These are phyloP conservation scores for Tenthredo notha DNA, from an alignment of 2,888 invertebrate species.

Conservation along the genomic window DNA sequence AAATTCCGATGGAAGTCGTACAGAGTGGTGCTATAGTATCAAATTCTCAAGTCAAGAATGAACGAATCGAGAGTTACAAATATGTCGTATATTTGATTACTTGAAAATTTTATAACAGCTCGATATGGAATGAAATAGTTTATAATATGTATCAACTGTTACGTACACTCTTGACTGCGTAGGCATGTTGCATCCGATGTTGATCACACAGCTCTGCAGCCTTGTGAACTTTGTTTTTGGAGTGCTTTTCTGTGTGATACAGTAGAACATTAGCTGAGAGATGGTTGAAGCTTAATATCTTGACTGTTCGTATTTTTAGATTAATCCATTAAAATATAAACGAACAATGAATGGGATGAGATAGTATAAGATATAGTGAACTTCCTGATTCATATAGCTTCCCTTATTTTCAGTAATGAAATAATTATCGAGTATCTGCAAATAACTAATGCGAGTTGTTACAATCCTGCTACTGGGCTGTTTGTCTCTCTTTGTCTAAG, in stretches of 20 bases:
- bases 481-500: slow-evolving; percentile 16
- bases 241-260: slow-evolving; percentile 7
- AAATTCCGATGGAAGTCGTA: background rate
- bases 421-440: background rate
- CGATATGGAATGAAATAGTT: background rate
- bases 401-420: background rate
- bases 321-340: background rate
- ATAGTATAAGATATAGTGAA: background rate
- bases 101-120: background rate
- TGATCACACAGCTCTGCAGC: slow-evolving; percentile 28
- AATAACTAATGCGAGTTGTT: background rate
- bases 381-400: background rate
- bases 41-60: slow-evolving; percentile 23
- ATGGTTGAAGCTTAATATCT: background rate
- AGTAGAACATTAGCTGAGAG: background rate
- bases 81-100: background rate
- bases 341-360: background rate
- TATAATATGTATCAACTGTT: background rate
- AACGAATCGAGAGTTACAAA: background rate
- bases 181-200: slow-evolving; percentile 46
- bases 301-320: slow-evolving; percentile 16
- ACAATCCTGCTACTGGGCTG: slow-evolving; percentile 22
- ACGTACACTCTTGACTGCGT: background rate
- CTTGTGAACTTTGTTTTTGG: slow-evolving; percentile 6
- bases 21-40: background rate